Conservation (phyloP, 2,888 invertebrate species). For the Hyppa rectilinea region DNA sequence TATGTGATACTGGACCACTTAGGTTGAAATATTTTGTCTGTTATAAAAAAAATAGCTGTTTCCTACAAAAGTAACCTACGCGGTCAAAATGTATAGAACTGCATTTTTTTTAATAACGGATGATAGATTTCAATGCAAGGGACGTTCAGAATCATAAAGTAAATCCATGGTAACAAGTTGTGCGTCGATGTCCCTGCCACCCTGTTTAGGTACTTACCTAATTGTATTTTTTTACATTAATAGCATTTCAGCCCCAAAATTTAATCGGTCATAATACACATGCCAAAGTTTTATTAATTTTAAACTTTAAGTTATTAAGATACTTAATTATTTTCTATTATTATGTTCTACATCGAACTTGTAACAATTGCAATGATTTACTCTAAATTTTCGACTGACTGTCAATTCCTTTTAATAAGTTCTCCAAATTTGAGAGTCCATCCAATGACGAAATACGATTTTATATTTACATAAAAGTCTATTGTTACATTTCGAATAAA, state of each 20-base stretch:
- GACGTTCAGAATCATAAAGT: too few relatives aligned
- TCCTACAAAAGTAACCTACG: too few relatives aligned
- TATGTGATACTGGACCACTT: too few relatives aligned
- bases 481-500: slow-evolving; percentile 89
- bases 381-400: slow-evolving; percentile 61
- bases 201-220: too few relatives aligned
- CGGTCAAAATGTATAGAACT: too few relatives aligned
- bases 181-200: too few relatives aligned
- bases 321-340: slow-evolving; percentile 80
- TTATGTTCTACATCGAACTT: slow-evolving; percentile 77
- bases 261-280: slow-evolving; percentile 89
- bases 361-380: slow-evolving; percentile 75
- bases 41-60: too few relatives aligned
- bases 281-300: slow-evolving; percentile 90
- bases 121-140: too few relatives aligned
- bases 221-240: slow-evolving; percentile 84
- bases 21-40: too few relatives aligned
- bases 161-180: too few relatives aligned
- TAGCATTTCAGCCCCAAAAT: slow-evolving; percentile 88
- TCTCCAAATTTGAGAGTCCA: slow-evolving; percentile 82
- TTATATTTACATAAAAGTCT: slow-evolving; percentile 85
- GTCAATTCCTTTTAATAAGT: slow-evolving; percentile 67
- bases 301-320: slow-evolving; percentile 87
- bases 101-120: too few relatives aligned
- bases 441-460: slow-evolving; percentile 88